phyloP scores from a whole-genome alignment of 1,140 invertebrate genomes.

The Drosophila rhopaloa region DNA sequence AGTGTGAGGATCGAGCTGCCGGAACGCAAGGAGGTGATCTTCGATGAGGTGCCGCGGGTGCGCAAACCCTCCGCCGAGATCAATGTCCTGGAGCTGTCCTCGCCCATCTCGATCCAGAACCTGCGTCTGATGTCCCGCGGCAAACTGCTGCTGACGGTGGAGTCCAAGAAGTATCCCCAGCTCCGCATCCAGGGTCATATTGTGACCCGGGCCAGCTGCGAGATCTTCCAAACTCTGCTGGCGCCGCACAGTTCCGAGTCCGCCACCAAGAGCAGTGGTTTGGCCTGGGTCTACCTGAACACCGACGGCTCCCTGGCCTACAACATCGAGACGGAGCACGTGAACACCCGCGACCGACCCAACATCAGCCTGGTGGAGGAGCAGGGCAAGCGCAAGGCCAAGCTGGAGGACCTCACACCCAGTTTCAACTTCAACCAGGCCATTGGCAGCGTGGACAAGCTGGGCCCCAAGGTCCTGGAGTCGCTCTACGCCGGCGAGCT shows the following conservation, averaged over 20 bases:
- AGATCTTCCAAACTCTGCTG: slow-evolving; percentile 91
- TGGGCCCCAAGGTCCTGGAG: slow-evolving; percentile 90
- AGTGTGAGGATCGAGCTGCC: slow-evolving; percentile 89
- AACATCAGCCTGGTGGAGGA: slow-evolving; percentile 90
- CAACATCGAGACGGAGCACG: slow-evolving; percentile 87
- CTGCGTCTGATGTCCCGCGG: slow-evolving; percentile 90
- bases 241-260: slow-evolving; percentile 85
- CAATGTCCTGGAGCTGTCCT: slow-evolving; percentile 90
- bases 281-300: slow-evolving; percentile 92
- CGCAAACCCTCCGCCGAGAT: slow-evolving; percentile 90
- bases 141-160: slow-evolving; percentile 88
- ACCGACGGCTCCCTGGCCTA: slow-evolving; percentile 90
- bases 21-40: slow-evolving; percentile 89
- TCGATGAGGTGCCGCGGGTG: slow-evolving; percentile 88
- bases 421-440: slow-evolving; percentile 87
- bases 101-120: slow-evolving; percentile 89
- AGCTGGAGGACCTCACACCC: slow-evolving; percentile 89
- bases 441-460: slow-evolving; percentile 88
- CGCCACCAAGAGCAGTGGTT: slow-evolving; percentile 86
- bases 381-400: slow-evolving; percentile 88
- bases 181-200: slow-evolving; percentile 88
- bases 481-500: slow-evolving; percentile 92
- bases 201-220: slow-evolving; percentile 90
- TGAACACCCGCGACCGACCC: slow-evolving; percentile 86
- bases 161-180: slow-evolving; percentile 88